A percentile compares a stretch with the other conserved stretches of the same genome.
phyloP scores from a whole-genome alignment of 2,797 vertebrate genomes.

The Bradypodion pumilum region DNA sequence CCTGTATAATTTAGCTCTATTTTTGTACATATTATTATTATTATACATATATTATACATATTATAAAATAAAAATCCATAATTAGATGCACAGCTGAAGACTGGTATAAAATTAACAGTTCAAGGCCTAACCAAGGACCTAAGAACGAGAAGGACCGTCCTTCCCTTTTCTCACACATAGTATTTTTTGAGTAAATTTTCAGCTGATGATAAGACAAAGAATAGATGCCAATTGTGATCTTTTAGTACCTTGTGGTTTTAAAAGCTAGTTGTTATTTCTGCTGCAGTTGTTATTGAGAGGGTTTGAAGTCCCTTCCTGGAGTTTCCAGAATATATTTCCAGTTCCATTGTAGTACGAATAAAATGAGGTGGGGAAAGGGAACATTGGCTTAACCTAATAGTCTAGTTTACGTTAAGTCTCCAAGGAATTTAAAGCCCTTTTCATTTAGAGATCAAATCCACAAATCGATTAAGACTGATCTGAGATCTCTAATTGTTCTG shows the following conservation, averaged over 20 bases:
- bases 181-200: neutral
- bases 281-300: neutral
- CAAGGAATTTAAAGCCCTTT: neutral
- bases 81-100: too few relatives aligned
- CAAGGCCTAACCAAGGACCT: too few relatives aligned
- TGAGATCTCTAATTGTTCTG: too few relatives aligned
- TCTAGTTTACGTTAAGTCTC: slow-evolving; percentile 48
- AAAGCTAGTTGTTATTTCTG: slow-evolving; percentile 19
- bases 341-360: slow-evolving; percentile 56
- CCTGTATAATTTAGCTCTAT: too few relatives aligned
- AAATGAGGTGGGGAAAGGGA: slow-evolving; percentile 45
- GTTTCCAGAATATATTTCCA: slow-evolving; percentile 40
- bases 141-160: too few relatives aligned
- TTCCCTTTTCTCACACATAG: too few relatives aligned
- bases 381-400: slow-evolving; percentile 41
- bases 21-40: too few relatives aligned
- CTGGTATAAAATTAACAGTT: too few relatives aligned
- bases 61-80: too few relatives aligned
- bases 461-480: neutral
- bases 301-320: neutral
- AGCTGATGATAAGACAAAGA: slow-evolving; percentile 35
- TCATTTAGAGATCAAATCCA: neutral
- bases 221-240: slow-evolving; percentile 57
- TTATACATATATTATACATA: too few relatives aligned
- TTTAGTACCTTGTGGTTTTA: slow-evolving; percentile 66